These are phyloP conservation scores for Mormoops blainvillei DNA, from an alignment of 2,113 vertebrate genomes.

Conservation along the genomic window DNA sequence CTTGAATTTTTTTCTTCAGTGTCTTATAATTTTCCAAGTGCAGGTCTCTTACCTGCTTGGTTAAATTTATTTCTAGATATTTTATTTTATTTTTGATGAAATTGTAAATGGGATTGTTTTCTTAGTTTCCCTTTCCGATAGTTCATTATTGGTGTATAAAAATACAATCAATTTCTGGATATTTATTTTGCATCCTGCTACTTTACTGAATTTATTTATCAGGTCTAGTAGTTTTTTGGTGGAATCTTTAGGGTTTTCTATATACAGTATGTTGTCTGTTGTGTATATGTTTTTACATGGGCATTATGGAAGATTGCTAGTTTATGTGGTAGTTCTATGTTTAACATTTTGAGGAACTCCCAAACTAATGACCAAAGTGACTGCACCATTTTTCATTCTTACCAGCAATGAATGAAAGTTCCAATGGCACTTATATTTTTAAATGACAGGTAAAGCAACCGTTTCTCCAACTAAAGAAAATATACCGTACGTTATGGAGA, in stretches of 20 bases:
- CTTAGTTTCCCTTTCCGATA: background rate
- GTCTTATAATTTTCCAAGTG: background rate
- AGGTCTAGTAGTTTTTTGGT: background rate
- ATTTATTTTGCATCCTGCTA: background rate
- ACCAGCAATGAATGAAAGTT: background rate
- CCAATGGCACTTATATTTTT: background rate
- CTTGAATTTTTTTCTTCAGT: background rate
- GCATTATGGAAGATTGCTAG: background rate
- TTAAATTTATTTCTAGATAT: background rate
- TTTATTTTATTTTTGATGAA: background rate
- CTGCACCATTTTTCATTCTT: background rate
- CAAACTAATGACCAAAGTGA: background rate
- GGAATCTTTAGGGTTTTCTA: background rate
- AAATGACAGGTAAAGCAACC: background rate
- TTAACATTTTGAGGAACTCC: background rate
- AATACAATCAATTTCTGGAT: background rate
- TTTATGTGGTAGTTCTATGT: background rate
- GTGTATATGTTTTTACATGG: background rate
- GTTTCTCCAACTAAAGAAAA: background rate
- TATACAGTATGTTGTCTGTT: background rate
- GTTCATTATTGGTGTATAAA: background rate
- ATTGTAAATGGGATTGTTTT: background rate
- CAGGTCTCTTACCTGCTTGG: background rate
- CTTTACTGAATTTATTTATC: background rate
- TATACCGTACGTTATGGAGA: background rate